Evolutionary conservation across 2,113 vertebrate species (phyloP), one percentile per base, ranked within the genome.

Genomic region (Peucedramus taeniatus): DNA sequence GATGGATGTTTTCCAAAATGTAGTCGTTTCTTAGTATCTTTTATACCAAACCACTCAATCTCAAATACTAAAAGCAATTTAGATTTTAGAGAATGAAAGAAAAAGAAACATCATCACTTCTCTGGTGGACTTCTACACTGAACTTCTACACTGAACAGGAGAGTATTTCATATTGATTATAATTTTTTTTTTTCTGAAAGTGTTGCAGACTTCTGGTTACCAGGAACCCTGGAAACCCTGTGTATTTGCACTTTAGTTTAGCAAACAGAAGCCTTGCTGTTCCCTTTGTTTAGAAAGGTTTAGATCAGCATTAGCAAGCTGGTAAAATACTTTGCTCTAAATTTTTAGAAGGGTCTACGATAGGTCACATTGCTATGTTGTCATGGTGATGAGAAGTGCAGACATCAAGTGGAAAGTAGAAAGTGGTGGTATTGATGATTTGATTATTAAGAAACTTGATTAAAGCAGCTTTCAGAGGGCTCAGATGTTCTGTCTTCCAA

Each of bases 371-470:
- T 8, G 18, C 51, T 83, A 33, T 1, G 83, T 97, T 97, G 95
- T 96, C 96, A 96, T 96, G 96, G 97, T 89, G 89, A 98, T 89
- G 49, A 74, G 50, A 95, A 74, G 76, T 45, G 72, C 68, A 60
- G 50, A 75, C 87, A 69, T 92, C 93, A 92, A 88, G 66, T 33
- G 69, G 71, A 93, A 94, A 84, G 39, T 23, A 87, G 70, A n/a
- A 87, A 78, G 68, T 78, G 63, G 60, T 86, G 69, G 35, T 47
- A 51, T 69, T 49, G 68, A 82, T 47, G 51, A 49, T 82, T 74
- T 87, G 64, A 66, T 90, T 92, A 79, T 75, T 70, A 39, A 80
- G 94, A 86, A 27, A 56, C 39, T 89, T 78, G 71, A 63, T 68
- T 80, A 87, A 84, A 81, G 22, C 63, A 49, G 77, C 39, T 88